These are phyloP conservation scores for Spea bombifrons DNA, from an alignment of 2,113 vertebrate genomes.

Conservation along the genomic window DNA sequence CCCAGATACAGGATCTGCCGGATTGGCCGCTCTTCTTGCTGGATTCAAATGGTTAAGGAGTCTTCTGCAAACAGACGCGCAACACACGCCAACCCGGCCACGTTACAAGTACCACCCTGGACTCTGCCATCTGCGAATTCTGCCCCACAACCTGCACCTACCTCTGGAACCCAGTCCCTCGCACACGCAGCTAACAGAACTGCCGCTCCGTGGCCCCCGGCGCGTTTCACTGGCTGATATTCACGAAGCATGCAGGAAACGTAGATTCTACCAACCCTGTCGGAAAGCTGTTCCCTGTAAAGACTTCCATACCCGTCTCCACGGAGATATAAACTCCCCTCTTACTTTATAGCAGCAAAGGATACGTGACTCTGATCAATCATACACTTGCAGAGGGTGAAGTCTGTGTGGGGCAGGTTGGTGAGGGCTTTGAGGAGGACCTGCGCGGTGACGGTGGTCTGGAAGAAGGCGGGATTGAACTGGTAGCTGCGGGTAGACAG, in stretches of 20 bases:
- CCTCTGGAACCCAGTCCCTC: too few species aligned
- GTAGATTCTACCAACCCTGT: too few species aligned
- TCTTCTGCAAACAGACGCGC: not conserved
- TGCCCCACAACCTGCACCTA: too few species aligned
- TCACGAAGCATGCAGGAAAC: too few species aligned
- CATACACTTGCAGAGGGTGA: constrained; percentile 96
- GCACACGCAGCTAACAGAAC: too few species aligned
- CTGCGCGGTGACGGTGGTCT: constrained; percentile 84
- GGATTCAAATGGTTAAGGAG: constrained; percentile 54
- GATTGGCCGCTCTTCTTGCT: constrained; percentile 89
- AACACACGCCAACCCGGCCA: too few species aligned
- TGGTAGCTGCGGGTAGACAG: constrained; percentile 75
- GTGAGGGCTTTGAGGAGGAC: constrained; percentile 94
- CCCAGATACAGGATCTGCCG: constrained; percentile 87
- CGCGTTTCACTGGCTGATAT: too few species aligned
- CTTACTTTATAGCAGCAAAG: constrained; percentile 45
- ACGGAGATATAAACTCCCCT: not conserved
- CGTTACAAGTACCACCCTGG: too few species aligned
- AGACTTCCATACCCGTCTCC: too few species aligned
- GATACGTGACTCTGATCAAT: constrained; percentile 94
- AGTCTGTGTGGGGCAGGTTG: constrained; percentile 93
- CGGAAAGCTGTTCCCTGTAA: too few species aligned
- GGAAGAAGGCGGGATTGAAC: constrained; percentile 94
- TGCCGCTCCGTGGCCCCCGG: too few species aligned
- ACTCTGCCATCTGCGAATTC: too few species aligned